These are phyloP conservation scores for Labeo calbasu DNA, from an alignment of 2,797 vertebrate genomes.

Conservation along the genomic window DNA sequence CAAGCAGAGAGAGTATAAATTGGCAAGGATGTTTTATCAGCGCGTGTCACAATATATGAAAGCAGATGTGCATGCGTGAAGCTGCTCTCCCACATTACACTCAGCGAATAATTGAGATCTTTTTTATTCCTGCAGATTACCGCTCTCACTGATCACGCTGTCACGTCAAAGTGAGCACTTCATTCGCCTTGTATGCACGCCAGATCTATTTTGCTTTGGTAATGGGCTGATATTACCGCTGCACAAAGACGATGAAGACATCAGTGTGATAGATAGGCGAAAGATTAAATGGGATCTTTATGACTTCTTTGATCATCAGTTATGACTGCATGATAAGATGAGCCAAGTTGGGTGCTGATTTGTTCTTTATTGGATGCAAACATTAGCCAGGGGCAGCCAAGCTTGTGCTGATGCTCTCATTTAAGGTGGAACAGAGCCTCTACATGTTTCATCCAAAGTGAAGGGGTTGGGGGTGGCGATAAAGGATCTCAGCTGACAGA, in stretches of 20 bases:
- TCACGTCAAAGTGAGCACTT: slow-evolving; percentile 89
- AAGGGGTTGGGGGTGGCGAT: not conserved
- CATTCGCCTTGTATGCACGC: slow-evolving; percentile 91
- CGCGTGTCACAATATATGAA: slow-evolving; percentile 85
- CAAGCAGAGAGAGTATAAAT: slow-evolving; percentile 92
- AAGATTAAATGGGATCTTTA: slow-evolving; percentile 95
- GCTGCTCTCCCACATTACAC: slow-evolving; percentile 89
- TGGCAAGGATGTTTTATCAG: slow-evolving; percentile 96
- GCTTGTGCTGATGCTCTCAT: slow-evolving; percentile 78
- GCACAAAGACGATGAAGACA: slow-evolving; percentile 86
- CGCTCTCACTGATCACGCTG: slow-evolving; percentile 88
- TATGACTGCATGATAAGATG: slow-evolving; percentile 88
- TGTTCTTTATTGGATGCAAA: slow-evolving; percentile 88
- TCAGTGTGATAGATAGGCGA: slow-evolving; percentile 88
- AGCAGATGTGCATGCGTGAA: slow-evolving; percentile 85
- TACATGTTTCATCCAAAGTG: not conserved
- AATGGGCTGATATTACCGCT: slow-evolving; percentile 94
- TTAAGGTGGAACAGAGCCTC: slow-evolving; percentile 84
- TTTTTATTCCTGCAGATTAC: slow-evolving; percentile 87
- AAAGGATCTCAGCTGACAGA: slow-evolving; percentile 1
- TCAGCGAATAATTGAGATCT: slow-evolving; percentile 88
- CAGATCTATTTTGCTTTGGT: slow-evolving; percentile 94
- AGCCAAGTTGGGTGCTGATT: slow-evolving; percentile 84
- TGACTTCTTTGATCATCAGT: slow-evolving; percentile 90
- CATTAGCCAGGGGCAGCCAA: slow-evolving; percentile 82